Evolutionary conservation across 1,140 invertebrate genomes (phyloP).

Genomic region (Cepaea nemoralis): DNA sequence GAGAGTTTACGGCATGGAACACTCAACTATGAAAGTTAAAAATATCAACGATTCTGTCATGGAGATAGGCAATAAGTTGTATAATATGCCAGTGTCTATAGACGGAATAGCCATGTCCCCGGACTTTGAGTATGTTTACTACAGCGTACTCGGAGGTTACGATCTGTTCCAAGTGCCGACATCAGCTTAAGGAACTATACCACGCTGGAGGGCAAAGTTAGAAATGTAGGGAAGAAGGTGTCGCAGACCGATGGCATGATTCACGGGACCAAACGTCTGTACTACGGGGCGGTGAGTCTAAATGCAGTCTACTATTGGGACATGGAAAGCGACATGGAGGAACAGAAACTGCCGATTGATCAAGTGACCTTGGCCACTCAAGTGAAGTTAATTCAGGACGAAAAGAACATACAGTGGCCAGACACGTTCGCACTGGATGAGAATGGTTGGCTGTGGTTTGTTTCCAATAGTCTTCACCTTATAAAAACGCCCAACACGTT

Average conservation of each 20-base stretch:
- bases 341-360: too few relatives aligned
- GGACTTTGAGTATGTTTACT: slow-evolving; percentile 54
- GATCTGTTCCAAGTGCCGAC: slow-evolving; percentile 46
- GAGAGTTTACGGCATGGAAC: slow-evolving; percentile 40
- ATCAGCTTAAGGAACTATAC: neutral
- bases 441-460: too few relatives aligned
- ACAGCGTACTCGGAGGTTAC: slow-evolving; percentile 42
- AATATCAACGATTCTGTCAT: slow-evolving; percentile 14
- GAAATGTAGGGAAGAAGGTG: slow-evolving; percentile 42
- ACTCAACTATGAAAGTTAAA: slow-evolving; percentile 48
- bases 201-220: neutral
- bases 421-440: too few relatives aligned
- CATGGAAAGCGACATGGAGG: neutral
- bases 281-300: slow-evolving; percentile 42
- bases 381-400: too few relatives aligned
- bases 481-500: too few relatives aligned
- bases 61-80: neutral
- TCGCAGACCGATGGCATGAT: slow-evolving; percentile 48
- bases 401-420: too few relatives aligned
- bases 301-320: slow-evolving; percentile 46
- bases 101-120: slow-evolving; percentile 57
- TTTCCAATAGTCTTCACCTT: too few relatives aligned
- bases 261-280: slow-evolving; percentile 44
- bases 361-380: too few relatives aligned
- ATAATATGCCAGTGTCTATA: slow-evolving; percentile 34